Percentiles rank a stretch among this genome's conserved stretches.
Conservation (phyloP, 2,797 vertebrate genomes). For the Peromyscus melanophrys region DNA sequence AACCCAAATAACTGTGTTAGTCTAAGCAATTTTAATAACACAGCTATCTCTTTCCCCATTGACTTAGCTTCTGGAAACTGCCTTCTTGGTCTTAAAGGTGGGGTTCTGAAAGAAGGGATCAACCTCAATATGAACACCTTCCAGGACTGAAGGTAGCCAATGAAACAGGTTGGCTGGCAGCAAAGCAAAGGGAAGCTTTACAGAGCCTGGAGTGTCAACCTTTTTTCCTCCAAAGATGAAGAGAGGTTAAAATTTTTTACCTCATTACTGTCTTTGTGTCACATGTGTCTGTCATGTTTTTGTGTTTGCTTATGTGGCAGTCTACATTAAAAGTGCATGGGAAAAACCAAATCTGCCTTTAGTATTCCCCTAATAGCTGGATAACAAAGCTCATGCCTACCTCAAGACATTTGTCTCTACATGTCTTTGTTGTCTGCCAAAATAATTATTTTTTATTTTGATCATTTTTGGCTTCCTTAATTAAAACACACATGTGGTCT, state of each 20-base stretch:
- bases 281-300: not conserved
- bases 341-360: not conserved
- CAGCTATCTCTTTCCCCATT: not conserved
- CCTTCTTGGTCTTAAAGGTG: not conserved
- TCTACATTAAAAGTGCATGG: not conserved
- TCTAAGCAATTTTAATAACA: not conserved
- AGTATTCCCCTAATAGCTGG: not conserved
- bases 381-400: not conserved
- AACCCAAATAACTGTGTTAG: not conserved
- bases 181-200: not conserved
- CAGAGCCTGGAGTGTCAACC: not conserved
- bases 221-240: not conserved
- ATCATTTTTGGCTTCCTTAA: not conserved
- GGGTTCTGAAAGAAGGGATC: not conserved
- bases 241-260: not conserved
- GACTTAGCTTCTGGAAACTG: not conserved
- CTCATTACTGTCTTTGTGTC: not conserved
- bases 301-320: not conserved
- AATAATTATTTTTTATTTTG: not conserved
- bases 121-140: not conserved
- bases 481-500: not conserved
- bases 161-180: not conserved
- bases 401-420: not conserved
- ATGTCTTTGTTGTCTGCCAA: not conserved
- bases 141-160: not conserved